Evolutionary conservation across 2,797 vertebrate species (phyloP), one percentile per base, ranked within the genome.

Genomic region (Pantherophis vulpinus): DNA sequence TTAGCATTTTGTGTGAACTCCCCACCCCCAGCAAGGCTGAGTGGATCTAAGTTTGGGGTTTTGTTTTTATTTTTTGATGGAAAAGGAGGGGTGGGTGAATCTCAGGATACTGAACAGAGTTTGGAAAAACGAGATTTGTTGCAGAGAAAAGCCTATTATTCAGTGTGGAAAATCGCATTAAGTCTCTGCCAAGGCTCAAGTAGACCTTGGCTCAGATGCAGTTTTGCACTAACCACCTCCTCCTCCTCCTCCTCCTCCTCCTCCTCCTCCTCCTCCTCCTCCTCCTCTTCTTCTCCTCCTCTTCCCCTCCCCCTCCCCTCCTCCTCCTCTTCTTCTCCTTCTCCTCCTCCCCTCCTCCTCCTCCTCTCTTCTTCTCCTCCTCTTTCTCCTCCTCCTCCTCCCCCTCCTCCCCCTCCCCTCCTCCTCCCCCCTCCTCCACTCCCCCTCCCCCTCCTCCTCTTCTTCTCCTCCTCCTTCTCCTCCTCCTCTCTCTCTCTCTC

Each of bases 1-100:
- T 94, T 94, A 96, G 95, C 94, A 94, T 96, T 96, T 63, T 95
- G 94, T 97, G 95, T 97, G 94, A 96, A 96, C 95, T 96, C 96
- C 94, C 37, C 18, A 4, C 37, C 20, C 18, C 96, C 95, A 95
- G 16, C n/a, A 97, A 97, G 94, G 20, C 94, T 37, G 56, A 96
- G 96, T 59, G 91, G 95, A 89, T 96, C 94, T 94, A 86, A 93
- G 56, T 55, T 55, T 55, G 55, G 12, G 8, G 88, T 90, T 93
- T 90, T 88, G 51, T 54, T 54, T 54, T 59, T 61, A 79, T 87
- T 94, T 96, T 95, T 94, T 95, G 95, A 96, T 92, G 95, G 93
- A 91, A 90, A 42, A 91, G 14, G 14, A 88, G 4, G 42, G 27
- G 25, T 18, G 66, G 37, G n/a, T 47, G 20, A 93, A 27, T 18